Percentiles rank a stretch among this genome's conserved stretches.
phyloP scores from a whole-genome alignment of 2,797 vertebrate species.

The Gila robusta region DNA sequence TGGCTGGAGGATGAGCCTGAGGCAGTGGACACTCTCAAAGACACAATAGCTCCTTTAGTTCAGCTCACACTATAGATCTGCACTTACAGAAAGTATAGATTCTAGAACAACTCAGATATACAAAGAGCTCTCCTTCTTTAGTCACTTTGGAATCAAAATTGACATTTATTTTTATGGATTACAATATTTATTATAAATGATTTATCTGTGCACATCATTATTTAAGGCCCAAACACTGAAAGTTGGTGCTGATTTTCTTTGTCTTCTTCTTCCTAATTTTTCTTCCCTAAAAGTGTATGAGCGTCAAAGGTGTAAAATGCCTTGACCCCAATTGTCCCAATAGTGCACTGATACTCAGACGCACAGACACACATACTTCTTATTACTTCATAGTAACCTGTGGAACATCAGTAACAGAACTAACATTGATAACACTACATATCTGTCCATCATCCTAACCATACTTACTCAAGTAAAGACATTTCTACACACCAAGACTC shows the following conservation, averaged over 20 bases:
- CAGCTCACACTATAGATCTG: conserved; percentile 50
- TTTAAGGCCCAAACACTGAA: neutral
- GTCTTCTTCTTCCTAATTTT: conserved; percentile 50
- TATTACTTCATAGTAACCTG: too few species aligned
- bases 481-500: neutral
- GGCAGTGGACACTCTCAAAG: conserved; percentile 76
- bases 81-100: conserved; percentile 44
- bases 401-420: neutral
- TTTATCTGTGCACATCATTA: neutral
- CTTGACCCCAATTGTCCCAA: neutral
- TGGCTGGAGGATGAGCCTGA: conserved; percentile 76
- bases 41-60: conserved; percentile 68
- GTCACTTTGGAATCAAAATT: neutral
- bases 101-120: conserved; percentile 20
- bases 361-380: too few species aligned
- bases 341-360: neutral
- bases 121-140: neutral
- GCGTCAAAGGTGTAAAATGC: neutral
- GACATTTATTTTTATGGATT: neutral
- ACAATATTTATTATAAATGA: neutral
- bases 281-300: conserved; percentile 43
- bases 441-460: conserved; percentile 7
- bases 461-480: neutral
- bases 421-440: neutral
- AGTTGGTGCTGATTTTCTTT: neutral